A percentile compares a stretch with the other conserved stretches of the same genome.
Conservation (phyloP, 1,140 invertebrate species). For the Drosophila eugracilis region DNA sequence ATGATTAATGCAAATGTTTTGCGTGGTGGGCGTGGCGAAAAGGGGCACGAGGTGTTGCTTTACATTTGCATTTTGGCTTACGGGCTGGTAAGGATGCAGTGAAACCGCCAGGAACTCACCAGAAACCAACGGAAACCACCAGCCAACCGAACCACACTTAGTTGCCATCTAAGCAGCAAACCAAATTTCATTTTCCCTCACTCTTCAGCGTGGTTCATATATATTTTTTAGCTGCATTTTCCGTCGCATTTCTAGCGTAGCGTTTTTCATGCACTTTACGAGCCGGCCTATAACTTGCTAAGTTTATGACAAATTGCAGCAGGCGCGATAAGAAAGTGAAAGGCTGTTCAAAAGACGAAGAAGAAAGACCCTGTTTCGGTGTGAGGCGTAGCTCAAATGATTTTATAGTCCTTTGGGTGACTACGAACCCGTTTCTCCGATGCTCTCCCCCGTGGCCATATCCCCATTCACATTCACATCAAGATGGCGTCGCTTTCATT, state of each 20-base stretch:
- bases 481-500: slow-evolving; percentile 78
- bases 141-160: slow-evolving; percentile 70
- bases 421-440: slow-evolving; percentile 28
- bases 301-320: slow-evolving; percentile 76
- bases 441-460: neutral
- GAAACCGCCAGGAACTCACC: slow-evolving; percentile 10
- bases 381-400: slow-evolving; percentile 48
- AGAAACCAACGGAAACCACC: slow-evolving; percentile 33
- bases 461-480: slow-evolving; percentile 18
- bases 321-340: slow-evolving; percentile 79
- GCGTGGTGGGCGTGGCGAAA: slow-evolving; percentile 70
- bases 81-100: slow-evolving; percentile 49
- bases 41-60: slow-evolving; percentile 63
- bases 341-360: slow-evolving; percentile 39
- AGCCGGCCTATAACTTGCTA: slow-evolving; percentile 63
- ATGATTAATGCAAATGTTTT: slow-evolving; percentile 83
- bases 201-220: neutral
- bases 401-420: slow-evolving; percentile 51
- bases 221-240: slow-evolving; percentile 13
- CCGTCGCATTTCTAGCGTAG: slow-evolving; percentile 54
- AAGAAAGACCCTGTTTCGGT: slow-evolving; percentile 6
- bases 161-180: slow-evolving; percentile 64
- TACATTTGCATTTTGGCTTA: slow-evolving; percentile 81
- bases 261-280: slow-evolving; percentile 78
- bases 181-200: slow-evolving; percentile 16